Evolutionary conservation across 2,888 invertebrate species (phyloP).

Genomic region (Plebejus melissa): DNA sequence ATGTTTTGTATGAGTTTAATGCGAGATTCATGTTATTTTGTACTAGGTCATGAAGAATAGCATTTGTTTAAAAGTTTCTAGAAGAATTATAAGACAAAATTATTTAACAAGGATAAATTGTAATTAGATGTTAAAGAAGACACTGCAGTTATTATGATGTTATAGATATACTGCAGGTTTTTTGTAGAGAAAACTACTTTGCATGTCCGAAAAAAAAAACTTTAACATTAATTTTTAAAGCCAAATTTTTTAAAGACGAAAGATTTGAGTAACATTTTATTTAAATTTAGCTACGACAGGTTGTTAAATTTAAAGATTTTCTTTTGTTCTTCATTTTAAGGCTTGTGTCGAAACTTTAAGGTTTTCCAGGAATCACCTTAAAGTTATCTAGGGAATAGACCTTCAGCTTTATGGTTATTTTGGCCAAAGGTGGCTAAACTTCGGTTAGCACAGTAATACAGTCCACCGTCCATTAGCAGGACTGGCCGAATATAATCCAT

Average conservation of each 20-base stretch:
- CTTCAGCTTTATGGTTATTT: neutral
- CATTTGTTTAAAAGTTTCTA: neutral
- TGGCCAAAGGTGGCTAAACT: neutral
- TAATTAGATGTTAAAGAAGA: neutral
- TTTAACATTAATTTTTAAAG: too few species aligned
- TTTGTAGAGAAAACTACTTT: too few species aligned
- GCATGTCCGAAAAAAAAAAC: too few species aligned
- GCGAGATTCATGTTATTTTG: neutral
- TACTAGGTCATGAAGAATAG: neutral
- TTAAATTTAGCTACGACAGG: too few species aligned
- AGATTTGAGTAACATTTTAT: too few species aligned
- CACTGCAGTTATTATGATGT: neutral
- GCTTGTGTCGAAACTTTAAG: too few species aligned
- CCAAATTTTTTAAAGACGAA: too few species aligned
- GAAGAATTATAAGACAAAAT: neutral
- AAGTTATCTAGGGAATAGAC: neutral
- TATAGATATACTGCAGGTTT: neutral
- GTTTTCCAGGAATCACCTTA: too few species aligned
- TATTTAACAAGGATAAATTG: neutral
- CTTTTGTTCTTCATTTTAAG: too few species aligned
- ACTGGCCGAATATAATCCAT: neutral
- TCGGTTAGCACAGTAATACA: neutral
- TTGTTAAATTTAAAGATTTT: too few species aligned
- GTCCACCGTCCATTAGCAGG: conserved; percentile 1
- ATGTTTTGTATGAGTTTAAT: neutral